phyloP scores from a whole-genome alignment of 2,888 invertebrate genomes.

The Sarcophaga rosellei region DNA sequence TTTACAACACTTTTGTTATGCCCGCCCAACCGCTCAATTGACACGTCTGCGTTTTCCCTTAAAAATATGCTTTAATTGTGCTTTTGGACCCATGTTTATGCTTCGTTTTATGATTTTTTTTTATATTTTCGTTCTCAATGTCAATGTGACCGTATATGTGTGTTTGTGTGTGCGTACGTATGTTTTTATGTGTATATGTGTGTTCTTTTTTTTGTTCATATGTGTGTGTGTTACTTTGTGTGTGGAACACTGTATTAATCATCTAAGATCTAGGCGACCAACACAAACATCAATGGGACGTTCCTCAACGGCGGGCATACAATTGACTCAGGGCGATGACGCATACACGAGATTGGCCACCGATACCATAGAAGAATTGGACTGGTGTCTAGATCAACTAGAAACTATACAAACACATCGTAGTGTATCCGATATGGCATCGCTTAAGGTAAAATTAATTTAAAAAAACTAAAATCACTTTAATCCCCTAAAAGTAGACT shows the following conservation, averaged over 20 bases:
- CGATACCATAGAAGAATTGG: slow-evolving; percentile 99
- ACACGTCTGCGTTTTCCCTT: slow-evolving; percentile 33
- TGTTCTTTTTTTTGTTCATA: slow-evolving; percentile 38
- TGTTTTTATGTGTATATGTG: slow-evolving; percentile 46
- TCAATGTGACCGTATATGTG: slow-evolving; percentile 31
- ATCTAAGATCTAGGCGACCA: slow-evolving; percentile 81
- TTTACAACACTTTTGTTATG: slow-evolving; percentile 46
- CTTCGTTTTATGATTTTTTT: slow-evolving; percentile 50
- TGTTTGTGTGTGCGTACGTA: slow-evolving; percentile 54
- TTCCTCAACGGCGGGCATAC: slow-evolving; percentile 80
- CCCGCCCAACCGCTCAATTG: slow-evolving; percentile 48
- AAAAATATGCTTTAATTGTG: slow-evolving; percentile 39
- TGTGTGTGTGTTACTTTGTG: slow-evolving; percentile 67
- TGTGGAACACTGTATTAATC: slow-evolving; percentile 77
- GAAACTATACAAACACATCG: slow-evolving; percentile 99
- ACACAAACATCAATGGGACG: slow-evolving; percentile 79
- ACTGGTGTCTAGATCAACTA: slow-evolving; percentile 99
- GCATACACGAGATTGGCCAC: slow-evolving; percentile 95
- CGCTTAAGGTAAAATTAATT: slow-evolving; percentile 91
- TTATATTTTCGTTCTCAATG: slow-evolving; percentile 28
- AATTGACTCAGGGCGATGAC: slow-evolving; percentile 86
- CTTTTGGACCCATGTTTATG: slow-evolving; percentile 21
- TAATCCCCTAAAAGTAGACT: slow-evolving; percentile 61
- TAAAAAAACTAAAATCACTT: neutral
- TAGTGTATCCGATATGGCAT: slow-evolving; percentile 99